These are phyloP conservation scores for Zonitis immaculata DNA, from an alignment of 2,888 invertebrate species.

Conservation along the genomic window DNA sequence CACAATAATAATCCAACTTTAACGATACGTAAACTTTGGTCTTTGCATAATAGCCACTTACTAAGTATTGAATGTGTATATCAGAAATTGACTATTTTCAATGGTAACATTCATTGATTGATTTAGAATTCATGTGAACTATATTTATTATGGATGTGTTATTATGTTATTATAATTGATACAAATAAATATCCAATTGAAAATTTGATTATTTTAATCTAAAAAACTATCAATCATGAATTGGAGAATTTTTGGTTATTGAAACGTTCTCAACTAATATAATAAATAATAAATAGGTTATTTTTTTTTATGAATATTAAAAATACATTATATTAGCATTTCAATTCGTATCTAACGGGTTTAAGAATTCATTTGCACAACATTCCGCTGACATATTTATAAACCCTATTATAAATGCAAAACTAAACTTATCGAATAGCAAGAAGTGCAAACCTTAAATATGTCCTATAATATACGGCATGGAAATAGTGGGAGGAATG, in stretches of 20 bases:
- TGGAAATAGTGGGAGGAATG: too few species aligned
- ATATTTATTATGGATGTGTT: too few species aligned
- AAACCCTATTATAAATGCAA: constrained; percentile 29
- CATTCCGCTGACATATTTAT: constrained; percentile 24
- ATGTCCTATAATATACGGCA: constrained; percentile 34
- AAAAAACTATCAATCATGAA: too few species aligned
- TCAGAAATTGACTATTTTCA: background rate
- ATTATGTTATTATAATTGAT: too few species aligned
- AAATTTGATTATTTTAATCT: too few species aligned
- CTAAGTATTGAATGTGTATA: background rate
- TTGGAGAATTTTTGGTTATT: background rate
- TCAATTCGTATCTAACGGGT: constrained; percentile 11
- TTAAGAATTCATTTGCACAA: constrained; percentile 27
- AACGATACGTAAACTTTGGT: background rate
- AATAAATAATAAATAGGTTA: background rate
- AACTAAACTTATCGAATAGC: constrained; percentile 32
- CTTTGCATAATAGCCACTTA: too few species aligned
- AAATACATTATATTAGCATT: constrained; percentile 18
- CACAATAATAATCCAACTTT: background rate
- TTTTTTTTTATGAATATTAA: constrained; percentile 11
- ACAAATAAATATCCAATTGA: too few species aligned
- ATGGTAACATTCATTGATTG: too few species aligned
- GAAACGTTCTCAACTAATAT: background rate
- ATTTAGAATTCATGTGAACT: too few species aligned
- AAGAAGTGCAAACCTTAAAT: constrained; percentile 30